A percentile compares a stretch with the other conserved stretches of the same genome.
Conservation (phyloP, 2,797 vertebrate species). For the Anisognathus igniventris region DNA sequence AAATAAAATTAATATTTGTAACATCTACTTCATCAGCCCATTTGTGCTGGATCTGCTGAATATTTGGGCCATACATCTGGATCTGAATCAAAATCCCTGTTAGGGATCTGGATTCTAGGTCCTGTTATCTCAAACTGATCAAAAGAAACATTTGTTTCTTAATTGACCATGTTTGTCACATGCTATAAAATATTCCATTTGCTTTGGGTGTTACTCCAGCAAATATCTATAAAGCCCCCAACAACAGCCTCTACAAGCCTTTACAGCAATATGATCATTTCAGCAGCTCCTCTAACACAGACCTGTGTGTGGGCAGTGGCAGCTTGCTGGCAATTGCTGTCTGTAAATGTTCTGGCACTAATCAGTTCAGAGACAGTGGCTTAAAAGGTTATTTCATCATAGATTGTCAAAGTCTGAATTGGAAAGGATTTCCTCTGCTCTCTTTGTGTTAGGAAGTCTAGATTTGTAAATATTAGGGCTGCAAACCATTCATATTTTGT, state of each 20-base stretch:
- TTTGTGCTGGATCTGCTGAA: background rate
- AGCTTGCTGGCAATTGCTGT: background rate
- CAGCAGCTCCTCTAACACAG: background rate
- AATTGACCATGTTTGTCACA: background rate
- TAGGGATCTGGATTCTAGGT: background rate
- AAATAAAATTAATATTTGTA: background rate
- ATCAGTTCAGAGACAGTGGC: background rate
- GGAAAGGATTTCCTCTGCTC: constrained; percentile 21
- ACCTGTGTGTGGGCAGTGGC: background rate
- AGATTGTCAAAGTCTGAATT: background rate
- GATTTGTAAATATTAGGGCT: background rate
- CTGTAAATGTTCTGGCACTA: background rate
- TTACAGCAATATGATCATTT: background rate
- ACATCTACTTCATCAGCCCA: background rate
- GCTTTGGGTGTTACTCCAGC: background rate
- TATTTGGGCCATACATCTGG: background rate
- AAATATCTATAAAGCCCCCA: background rate
- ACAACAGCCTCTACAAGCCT: background rate
- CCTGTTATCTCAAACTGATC: background rate
- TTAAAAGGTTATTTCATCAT: background rate
- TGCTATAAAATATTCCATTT: background rate
- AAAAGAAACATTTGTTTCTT: background rate
- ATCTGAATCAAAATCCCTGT: background rate
- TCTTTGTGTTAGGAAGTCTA: background rate
- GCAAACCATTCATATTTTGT: background rate